A percentile compares a stretch with the other conserved stretches of the same genome.
phyloP scores from a whole-genome alignment of 2,888 invertebrate species.

The Polietes domitor region DNA sequence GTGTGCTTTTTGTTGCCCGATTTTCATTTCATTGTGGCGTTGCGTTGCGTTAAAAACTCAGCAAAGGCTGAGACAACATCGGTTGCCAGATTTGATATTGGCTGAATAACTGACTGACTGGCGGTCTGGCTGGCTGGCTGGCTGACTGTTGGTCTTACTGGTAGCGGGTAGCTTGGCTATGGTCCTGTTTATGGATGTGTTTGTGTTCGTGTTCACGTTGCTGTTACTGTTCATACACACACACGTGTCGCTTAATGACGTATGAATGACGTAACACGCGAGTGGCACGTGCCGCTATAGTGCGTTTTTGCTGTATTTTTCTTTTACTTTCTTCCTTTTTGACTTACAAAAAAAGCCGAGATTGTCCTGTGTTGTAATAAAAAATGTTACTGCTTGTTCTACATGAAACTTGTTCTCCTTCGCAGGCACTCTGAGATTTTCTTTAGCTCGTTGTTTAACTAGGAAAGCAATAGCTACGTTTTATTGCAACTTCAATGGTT shows the following conservation, averaged over 20 bases:
- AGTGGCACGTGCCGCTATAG: constrained; percentile 75
- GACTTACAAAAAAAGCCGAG: constrained; percentile 35
- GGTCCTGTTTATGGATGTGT: background rate
- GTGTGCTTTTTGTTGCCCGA: constrained; percentile 44
- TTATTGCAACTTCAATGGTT: too few relatives aligned
- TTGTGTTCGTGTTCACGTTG: constrained; percentile 27
- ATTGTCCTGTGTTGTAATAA: background rate
- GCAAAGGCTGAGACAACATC: background rate
- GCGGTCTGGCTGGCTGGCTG: background rate
- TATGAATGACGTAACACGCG: constrained; percentile 82
- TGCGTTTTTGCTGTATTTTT: constrained; percentile 63
- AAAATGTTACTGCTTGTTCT: too few relatives aligned
- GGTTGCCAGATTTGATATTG: constrained; percentile 1
- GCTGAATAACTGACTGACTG: constrained; percentile 67
- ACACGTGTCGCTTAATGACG: constrained; percentile 81
- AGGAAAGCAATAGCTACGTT: constrained; percentile 52
- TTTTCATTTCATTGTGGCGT: background rate
- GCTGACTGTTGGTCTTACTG: constrained; percentile 68
- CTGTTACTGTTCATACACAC: constrained; percentile 60
- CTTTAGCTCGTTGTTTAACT: background rate
- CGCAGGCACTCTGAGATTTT: background rate
- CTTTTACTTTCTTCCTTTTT: constrained; percentile 25
- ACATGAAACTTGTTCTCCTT: too few relatives aligned
- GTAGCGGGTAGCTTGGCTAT: constrained; percentile 36
- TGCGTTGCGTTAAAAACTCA: background rate